phyloP scores from a whole-genome alignment of 2,888 invertebrate genomes.

The Hirtodrosophila cameraria region DNA sequence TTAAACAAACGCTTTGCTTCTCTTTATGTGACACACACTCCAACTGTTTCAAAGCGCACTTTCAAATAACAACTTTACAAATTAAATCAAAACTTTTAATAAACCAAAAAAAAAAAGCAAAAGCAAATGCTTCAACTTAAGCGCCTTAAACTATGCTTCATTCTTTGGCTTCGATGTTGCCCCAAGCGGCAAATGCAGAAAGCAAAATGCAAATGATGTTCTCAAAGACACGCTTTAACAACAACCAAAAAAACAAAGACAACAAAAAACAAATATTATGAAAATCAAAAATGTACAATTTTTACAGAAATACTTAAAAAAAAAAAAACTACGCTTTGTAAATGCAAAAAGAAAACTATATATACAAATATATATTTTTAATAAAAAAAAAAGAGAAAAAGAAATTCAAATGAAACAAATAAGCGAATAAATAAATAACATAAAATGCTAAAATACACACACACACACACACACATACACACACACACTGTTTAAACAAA shows the following conservation, averaged over 20 bases:
- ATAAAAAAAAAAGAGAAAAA: slow-evolving; percentile 25
- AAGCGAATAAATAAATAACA: slow-evolving; percentile 52
- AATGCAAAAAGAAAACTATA: slow-evolving; percentile 60
- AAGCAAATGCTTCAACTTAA: slow-evolving; percentile 56
- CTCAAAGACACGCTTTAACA: slow-evolving; percentile 74
- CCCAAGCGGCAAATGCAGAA: slow-evolving; percentile 42
- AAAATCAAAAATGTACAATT: slow-evolving; percentile 22
- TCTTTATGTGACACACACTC: slow-evolving; percentile 63
- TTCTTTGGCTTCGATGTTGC: slow-evolving; percentile 72
- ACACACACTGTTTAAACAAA: slow-evolving; percentile 42
- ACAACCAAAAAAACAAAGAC: slow-evolving; percentile 12
- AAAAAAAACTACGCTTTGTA: slow-evolving; percentile 69
- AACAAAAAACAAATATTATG: slow-evolving; percentile 27
- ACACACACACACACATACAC: slow-evolving; percentile 37
- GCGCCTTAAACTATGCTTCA: slow-evolving; percentile 66
- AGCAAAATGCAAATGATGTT: slow-evolving; percentile 79
- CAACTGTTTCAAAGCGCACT: slow-evolving; percentile 62
- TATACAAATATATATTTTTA: too few species aligned
- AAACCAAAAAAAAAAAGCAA: slow-evolving; percentile 13
- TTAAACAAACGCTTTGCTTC: slow-evolving; percentile 70
- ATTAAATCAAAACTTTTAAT: slow-evolving; percentile 12
- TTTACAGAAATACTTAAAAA: slow-evolving; percentile 32
- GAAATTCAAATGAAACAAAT: slow-evolving; percentile 28
- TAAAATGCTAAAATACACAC: slow-evolving; percentile 56
- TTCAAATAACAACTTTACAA: slow-evolving; percentile 28